phyloP scores from a whole-genome alignment of 2,113 vertebrate species.

The Noctilio leporinus region DNA sequence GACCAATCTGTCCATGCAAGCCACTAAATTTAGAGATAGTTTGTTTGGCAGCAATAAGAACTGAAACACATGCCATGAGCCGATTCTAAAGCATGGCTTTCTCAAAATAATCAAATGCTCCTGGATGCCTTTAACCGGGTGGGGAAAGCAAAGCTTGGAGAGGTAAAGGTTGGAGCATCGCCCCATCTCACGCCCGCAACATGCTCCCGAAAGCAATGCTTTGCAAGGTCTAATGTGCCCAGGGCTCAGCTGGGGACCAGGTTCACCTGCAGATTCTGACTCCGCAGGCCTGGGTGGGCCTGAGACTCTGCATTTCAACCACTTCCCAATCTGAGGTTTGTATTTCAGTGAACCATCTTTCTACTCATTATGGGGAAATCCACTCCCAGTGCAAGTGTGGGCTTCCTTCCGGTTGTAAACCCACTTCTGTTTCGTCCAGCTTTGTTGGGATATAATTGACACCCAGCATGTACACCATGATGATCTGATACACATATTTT shows the following conservation, averaged over 20 bases:
- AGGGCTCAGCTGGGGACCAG: fast-evolving
- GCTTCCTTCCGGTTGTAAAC: background rate
- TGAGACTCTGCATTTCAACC: background rate
- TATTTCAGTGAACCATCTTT: background rate
- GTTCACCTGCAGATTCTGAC: background rate
- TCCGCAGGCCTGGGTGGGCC: background rate
- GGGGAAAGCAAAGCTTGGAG: no score
- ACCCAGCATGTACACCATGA: background rate
- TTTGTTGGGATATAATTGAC: background rate
- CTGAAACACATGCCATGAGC: no score
- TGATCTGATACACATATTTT: background rate
- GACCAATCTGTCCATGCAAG: background rate
- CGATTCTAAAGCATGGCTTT: background rate
- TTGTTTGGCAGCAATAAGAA: background rate
- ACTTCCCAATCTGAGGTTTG: background rate
- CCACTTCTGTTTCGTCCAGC: background rate
- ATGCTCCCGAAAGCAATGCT: background rate
- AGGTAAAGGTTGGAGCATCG: background rate
- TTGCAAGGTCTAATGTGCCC: background rate
- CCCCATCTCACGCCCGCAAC: fast-evolving
- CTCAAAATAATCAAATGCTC: background rate
- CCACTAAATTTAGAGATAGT: background rate
- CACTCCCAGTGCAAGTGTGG: background rate
- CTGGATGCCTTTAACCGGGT: background rate
- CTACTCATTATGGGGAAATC: background rate